Conservation (phyloP, 2,888 invertebrate species). For the Parnassius mnemosyne region DNA sequence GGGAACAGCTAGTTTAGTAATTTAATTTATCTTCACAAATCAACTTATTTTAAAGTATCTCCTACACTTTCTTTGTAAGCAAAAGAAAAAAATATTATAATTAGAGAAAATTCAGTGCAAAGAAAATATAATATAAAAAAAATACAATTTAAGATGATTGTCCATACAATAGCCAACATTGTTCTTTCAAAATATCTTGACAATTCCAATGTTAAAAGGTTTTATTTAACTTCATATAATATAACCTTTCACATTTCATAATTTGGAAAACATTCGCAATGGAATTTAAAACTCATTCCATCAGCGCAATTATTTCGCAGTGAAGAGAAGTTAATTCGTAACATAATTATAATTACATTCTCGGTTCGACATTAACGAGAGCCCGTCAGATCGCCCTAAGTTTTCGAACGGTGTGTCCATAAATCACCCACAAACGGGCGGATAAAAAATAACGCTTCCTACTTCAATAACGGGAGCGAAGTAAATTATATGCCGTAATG, state of each 20-base stretch:
- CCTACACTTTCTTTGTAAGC: no score
- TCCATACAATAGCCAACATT: no score
- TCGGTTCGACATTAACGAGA: constrained; percentile 35
- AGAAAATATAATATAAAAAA: no score
- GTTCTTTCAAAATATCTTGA: no score
- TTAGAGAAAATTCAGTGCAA: no score
- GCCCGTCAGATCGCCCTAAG: constrained; percentile 49
- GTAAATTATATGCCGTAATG: constrained; percentile 73
- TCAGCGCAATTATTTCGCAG: constrained; percentile 36
- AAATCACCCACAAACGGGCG: constrained; percentile 67
- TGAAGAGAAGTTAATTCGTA: constrained; percentile 36
- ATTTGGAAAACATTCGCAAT: constrained; percentile 21
- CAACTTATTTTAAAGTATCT: no score
- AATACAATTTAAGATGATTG: no score
- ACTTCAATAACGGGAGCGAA: constrained; percentile 73
- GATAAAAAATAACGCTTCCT: constrained; percentile 70
- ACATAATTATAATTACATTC: constrained; percentile 36
- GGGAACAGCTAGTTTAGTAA: no score
- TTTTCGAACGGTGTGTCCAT: constrained; percentile 61
- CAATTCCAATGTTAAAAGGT: constrained; percentile 18
- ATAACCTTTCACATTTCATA: constrained; percentile 18
- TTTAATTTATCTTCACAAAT: no score
- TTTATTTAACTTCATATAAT: neutral
- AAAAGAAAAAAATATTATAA: no score
- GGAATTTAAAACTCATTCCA: constrained; percentile 34